These are phyloP conservation scores for Cynopterus sphinx DNA, from an alignment of 2,797 vertebrate species.

Conservation along the genomic window DNA sequence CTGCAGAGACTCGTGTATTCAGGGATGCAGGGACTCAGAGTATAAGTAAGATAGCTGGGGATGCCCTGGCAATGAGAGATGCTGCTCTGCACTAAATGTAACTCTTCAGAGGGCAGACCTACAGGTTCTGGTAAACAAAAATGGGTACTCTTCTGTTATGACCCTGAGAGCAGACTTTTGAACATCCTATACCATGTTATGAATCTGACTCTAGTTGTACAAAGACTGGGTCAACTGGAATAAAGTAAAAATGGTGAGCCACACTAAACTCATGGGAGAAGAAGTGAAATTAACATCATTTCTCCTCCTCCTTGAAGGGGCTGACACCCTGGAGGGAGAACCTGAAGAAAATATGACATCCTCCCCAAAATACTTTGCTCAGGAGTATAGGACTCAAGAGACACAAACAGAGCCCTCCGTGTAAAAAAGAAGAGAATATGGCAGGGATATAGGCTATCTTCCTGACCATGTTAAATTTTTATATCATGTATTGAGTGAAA, in stretches of 20 bases:
- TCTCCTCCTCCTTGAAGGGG: neutral
- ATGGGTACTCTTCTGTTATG: neutral
- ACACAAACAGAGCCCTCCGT: neutral
- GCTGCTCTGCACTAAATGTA: neutral
- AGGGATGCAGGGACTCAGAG: neutral
- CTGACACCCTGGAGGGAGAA: neutral
- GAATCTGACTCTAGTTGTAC: neutral
- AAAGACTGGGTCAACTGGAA: neutral
- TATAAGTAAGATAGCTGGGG: neutral
- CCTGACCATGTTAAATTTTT: neutral
- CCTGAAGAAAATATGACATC: neutral
- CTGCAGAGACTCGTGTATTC: neutral
- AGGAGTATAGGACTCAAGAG: neutral
- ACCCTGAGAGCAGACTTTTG: neutral
- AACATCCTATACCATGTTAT: neutral
- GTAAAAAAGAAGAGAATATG: neutral
- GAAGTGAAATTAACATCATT: neutral
- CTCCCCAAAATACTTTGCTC: neutral
- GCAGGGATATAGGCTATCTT: neutral
- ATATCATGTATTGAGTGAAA: neutral
- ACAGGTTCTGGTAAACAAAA: neutral
- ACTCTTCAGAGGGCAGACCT: neutral
- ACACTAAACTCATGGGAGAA: neutral
- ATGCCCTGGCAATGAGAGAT: neutral
- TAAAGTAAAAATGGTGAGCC: neutral